Evolutionary conservation across 2,888 invertebrate genomes (phyloP), one percentile per base, ranked within the genome.

Genomic region (Mythimna pallens): DNA sequence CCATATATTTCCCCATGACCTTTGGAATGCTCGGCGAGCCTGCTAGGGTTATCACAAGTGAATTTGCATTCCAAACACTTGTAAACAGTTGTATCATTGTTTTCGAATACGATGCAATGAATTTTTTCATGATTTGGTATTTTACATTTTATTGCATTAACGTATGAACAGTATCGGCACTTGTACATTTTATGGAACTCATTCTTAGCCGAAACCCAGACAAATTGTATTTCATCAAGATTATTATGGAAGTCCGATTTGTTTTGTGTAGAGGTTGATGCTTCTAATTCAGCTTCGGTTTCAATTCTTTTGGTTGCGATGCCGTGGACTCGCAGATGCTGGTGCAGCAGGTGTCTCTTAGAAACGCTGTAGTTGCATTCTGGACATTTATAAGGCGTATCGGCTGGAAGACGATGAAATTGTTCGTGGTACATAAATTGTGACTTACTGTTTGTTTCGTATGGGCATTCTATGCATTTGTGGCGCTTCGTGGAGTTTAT

Each of bases 361-460:
- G 98, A 98, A 12, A 98, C 98, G 88, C 98, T 98, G 90, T 98
- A 98, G 82, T 98, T 97, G 92, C 99, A 99, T 85, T 97, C 96
- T 34, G 97, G 97, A 90, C 99, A 99, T 91, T 98, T 98, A 93
- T 98, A 98, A n/a, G 97, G 97, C 0, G 98, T 97, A 61, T 97
- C 97, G 68, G 97, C 97, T 0, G 97, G 97, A 55, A 94, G 89
- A 22, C 97, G 96, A 90, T 99, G 99, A 90, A 98, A 98, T 89
- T 98, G 98, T 89, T 98, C 98, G 89, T 99, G 99, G 90, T 98
- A 98, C 90, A 98, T 97, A 92, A 97, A 98, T 92, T 98, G 98
- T 40, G 98, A 98, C 92, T 98, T 98, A 91, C 98, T 98, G 90
- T 98, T 98, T 55, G 98, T 98, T 83, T 98, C 98, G 90, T 98